Evolutionary conservation across 2,888 invertebrate genomes (phyloP), one percentile per base, ranked within the genome.

Genomic region (Helicoverpa assulta): DNA sequence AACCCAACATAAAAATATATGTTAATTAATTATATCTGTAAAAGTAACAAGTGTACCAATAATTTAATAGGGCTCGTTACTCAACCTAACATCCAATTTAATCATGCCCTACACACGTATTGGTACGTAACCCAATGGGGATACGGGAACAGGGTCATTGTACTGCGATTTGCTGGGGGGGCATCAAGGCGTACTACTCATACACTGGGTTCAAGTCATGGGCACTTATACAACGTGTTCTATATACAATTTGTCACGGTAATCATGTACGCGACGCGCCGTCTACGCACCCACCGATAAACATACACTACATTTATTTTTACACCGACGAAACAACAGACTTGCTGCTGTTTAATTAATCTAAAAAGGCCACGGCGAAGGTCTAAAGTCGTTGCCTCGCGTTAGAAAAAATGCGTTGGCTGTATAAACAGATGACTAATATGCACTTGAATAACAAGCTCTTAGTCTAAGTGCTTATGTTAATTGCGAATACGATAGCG

Each of bases 291-390:
- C 86, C 85, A 81, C 74, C 53, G 70, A 88, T 88, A 88, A 89
- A 89, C 88, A 88, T 80, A 82, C 50, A 57, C 57, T 61, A 67
- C 52, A 58, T 85, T 84, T 89, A 91, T 93, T 92, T 94, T 92
- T 92, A 90, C 91, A 90, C 84, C 85, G 79, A 76, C 85, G 62
- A 73, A 80, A 83, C 73, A 85, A 69, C 81, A 80, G 80, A 81
- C 84, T 81, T 78, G 81, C 81, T 83, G 80, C 74, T 75, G 76
- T 79, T 87, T 89, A 89, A 92, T 94, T 91, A 88, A 90, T 88
- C 89, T 83, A 85, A 86, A 90, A 91, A 93, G 91, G 91, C 90
- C 93, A 92, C 86, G 91, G 91, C 85, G 90, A 93, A 93, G 93
- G 92, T 88, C 89, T 87, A 75, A 80, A 81, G 82, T 85, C 81